phyloP scores from a whole-genome alignment of 2,797 vertebrate species.

The Eidolon dupreanum region DNA sequence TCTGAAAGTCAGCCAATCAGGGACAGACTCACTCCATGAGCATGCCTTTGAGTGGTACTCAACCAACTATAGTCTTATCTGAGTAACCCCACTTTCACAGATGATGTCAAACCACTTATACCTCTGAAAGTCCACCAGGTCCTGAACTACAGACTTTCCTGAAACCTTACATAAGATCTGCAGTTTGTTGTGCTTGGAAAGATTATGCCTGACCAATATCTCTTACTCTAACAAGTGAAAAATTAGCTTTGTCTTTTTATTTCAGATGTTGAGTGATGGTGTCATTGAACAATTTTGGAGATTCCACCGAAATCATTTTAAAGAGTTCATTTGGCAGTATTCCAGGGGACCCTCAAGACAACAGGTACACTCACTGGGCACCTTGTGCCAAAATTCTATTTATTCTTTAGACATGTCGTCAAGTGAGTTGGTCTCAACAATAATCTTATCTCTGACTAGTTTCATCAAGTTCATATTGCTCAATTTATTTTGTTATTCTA shows the following conservation, averaged over 20 bases:
- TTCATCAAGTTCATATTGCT: not conserved
- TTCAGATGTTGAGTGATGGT: not conserved
- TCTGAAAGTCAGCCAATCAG: not conserved
- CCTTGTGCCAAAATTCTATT: not conserved
- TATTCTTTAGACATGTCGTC: not conserved
- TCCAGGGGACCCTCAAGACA: not conserved
- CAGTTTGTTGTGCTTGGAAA: not conserved
- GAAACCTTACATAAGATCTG: not conserved
- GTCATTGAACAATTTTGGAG: conserved; percentile 5
- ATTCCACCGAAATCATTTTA: not conserved
- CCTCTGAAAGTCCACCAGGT: not conserved
- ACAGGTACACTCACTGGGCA: not conserved
- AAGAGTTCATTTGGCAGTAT: not conserved
- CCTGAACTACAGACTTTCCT: not conserved
- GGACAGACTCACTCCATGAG: not conserved
- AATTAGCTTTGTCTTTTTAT: conserved; percentile 41
- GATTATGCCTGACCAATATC: not conserved
- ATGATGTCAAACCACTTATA: not conserved
- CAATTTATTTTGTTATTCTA: conserved; percentile 35
- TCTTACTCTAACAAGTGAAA: not conserved
- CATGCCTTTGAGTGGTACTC: not conserved
- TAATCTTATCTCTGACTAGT: not conserved
- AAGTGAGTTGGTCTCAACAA: not conserved
- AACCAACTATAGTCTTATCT: not conserved
- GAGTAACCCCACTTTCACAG: not conserved